These are phyloP conservation scores for Leistus spinibarbis DNA, from an alignment of 2,888 invertebrate species.

Conservation along the genomic window DNA sequence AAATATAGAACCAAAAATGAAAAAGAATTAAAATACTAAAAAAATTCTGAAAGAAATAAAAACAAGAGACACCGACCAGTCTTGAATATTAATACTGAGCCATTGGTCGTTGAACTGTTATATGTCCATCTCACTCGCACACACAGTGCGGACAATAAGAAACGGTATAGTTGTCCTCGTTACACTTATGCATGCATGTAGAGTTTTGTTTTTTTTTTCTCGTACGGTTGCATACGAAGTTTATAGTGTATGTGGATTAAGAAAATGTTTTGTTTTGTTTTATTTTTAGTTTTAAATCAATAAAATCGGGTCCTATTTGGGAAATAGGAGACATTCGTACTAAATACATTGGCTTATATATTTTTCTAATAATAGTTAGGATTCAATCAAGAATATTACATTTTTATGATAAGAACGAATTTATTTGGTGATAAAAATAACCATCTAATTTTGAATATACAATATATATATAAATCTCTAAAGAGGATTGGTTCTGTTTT, in stretches of 20 bases:
- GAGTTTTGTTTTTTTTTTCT: conserved; percentile 9
- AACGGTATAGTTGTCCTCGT: not conserved
- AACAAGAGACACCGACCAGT: conserved; percentile 37
- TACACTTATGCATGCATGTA: not conserved
- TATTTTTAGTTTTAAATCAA: not conserved
- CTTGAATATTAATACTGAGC: conserved; percentile 37
- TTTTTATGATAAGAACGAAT: not conserved
- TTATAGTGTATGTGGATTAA: conserved; percentile 6
- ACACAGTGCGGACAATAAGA: not conserved
- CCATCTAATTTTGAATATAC: not conserved
- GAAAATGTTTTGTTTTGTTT: not conserved
- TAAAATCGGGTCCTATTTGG: not conserved
- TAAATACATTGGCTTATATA: not conserved
- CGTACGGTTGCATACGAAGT: conserved; percentile 7
- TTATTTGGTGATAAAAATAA: not conserved
- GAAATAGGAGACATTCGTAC: not conserved
- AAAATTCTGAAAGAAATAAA: conserved; percentile 36
- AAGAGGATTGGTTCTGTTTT: not conserved
- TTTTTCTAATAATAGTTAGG: not conserved
- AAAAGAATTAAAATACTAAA: conserved; percentile 11
- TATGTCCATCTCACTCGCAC: not conserved
- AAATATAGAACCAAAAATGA: conserved; percentile 34
- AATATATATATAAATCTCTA: not conserved
- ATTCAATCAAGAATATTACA: not conserved
- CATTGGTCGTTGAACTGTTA: conserved; percentile 38